Percentiles rank a stretch among this genome's conserved stretches.
Evolutionary conservation across 2,888 invertebrate genomes (phyloP).

Genomic region (Lysandra bellargus): DNA sequence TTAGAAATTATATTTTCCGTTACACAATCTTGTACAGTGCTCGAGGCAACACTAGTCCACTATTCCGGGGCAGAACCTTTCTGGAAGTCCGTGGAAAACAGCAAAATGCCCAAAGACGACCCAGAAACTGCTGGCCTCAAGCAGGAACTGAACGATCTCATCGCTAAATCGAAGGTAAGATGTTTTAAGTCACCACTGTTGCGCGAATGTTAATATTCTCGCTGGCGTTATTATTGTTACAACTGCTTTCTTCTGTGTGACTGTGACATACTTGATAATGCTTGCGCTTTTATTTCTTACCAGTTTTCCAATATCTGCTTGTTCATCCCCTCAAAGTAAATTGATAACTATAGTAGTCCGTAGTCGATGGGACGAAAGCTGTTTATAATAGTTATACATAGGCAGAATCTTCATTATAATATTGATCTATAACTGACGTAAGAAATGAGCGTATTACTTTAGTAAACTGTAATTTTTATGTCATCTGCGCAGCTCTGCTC

Average conservation of each 20-base stretch:
- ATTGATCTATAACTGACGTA: not conserved
- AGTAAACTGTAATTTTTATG: not conserved
- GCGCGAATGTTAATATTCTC: not conserved
- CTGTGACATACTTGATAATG: not conserved
- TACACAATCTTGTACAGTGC: slow-evolving; percentile 35
- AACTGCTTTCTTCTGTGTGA: not conserved
- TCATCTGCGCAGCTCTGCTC: not conserved
- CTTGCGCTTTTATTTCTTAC: not conserved
- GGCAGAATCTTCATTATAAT: not conserved
- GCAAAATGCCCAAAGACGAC: slow-evolving; percentile 89
- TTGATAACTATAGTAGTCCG: not conserved
- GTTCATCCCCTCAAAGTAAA: not conserved
- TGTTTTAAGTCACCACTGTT: not conserved
- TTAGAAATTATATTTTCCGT: slow-evolving; percentile 35
- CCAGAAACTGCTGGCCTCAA: slow-evolving; percentile 88
- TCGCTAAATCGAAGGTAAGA: slow-evolving; percentile 88
- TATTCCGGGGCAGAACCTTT: not conserved
- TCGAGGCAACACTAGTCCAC: slow-evolving; percentile 33
- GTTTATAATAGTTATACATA: not conserved
- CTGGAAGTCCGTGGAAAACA: slow-evolving; percentile 29
- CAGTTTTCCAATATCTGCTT: not conserved
- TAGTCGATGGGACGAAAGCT: not conserved
- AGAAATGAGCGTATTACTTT: not conserved
- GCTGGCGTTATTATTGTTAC: not conserved
- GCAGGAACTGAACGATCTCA: slow-evolving; percentile 90